phyloP scores from a whole-genome alignment of 1,140 invertebrate species.

The Teleogryllus occipitalis region DNA sequence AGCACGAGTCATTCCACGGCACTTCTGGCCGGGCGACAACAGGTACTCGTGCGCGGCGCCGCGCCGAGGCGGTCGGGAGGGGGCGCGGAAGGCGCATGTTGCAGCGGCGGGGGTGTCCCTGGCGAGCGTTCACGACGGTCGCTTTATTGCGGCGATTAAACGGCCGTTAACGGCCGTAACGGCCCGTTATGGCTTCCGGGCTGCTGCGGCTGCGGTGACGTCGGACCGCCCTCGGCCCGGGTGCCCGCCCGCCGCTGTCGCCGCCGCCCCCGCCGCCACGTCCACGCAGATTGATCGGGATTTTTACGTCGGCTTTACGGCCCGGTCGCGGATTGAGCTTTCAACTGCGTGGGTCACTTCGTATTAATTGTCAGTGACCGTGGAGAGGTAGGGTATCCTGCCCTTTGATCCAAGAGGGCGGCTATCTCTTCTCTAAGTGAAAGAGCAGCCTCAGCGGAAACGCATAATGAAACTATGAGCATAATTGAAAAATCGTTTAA shows the following conservation, averaged over 20 bases:
- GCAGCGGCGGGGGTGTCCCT: neutral
- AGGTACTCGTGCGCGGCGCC: neutral
- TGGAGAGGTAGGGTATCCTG: too few species aligned
- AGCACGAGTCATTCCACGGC: too few species aligned
- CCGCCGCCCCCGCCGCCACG: too few species aligned
- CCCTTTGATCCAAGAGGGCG: too few species aligned
- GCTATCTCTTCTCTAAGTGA: too few species aligned
- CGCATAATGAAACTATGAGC: too few species aligned
- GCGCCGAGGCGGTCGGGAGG: neutral
- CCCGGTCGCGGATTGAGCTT: neutral
- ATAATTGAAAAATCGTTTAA: too few species aligned
- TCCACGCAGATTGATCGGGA: neutral
- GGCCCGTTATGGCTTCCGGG: neutral
- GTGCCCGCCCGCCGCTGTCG: too few species aligned
- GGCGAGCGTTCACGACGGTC: neutral
- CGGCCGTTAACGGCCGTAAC: neutral
- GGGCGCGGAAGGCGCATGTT: neutral
- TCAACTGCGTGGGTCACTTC: neutral
- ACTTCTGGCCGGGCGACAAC: neutral
- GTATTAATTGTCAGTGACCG: too few species aligned
- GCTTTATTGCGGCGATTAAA: constrained; percentile 4
- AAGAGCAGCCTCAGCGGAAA: too few species aligned
- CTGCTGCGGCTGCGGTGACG: neutral
- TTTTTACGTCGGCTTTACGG: neutral
- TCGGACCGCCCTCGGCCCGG: too few species aligned